Evolutionary conservation across 30 jellyfish, hydroid and myxozoan species (phyloP), one percentile per base, ranked within the genome.

Genomic region (Hydractinia echinata): DNA sequence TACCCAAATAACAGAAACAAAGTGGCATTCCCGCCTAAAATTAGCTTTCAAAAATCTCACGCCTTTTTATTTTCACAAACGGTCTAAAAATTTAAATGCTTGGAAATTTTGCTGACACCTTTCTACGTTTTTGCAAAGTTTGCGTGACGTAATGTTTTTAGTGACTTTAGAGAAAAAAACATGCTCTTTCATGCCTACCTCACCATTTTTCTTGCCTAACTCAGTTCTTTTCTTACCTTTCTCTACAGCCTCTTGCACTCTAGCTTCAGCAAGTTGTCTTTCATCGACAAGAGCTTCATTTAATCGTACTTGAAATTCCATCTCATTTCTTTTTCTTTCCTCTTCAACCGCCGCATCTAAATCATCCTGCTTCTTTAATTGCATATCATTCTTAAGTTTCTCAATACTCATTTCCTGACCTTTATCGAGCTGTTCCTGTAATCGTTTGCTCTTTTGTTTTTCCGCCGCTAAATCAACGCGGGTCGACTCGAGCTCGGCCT

Each of bases 241-340:
- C 70, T 85, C 97, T 53, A 81, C 66, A 7, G 83, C 82, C 70
- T 85, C 95, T 52, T 54, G 89, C 10, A 88, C 76, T 61, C 53
- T 73, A 52, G 73, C 86, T 60, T 88, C 96, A 19, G 80, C 79
- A 20, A 76, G 61, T 10, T 61, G 68, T 21, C 94, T 88, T 76
- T 88, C 96, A 39, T 88, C 82, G 51, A 78, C 86, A 55, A 89
- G 83, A 30, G 90, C 97, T 82, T 89, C 97, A 8, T 61, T 77
- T 54, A 77, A 53, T 10, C 85, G 81, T 53, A 55, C 60, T 58
- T 77, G 52, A 0, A 77, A 77, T n/a, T 77, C 77, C 77, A 54
- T 16, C 39, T 77, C 85, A 55, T 77, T 77, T 77, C 81, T 49
- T 58, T 54, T 77, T 30, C 81, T 55, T 66, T 77, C 85, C 55